These are phyloP conservation scores for Leptobrachium ailaonicum DNA, from an alignment of 2,113 vertebrate genomes.

Conservation along the genomic window DNA sequence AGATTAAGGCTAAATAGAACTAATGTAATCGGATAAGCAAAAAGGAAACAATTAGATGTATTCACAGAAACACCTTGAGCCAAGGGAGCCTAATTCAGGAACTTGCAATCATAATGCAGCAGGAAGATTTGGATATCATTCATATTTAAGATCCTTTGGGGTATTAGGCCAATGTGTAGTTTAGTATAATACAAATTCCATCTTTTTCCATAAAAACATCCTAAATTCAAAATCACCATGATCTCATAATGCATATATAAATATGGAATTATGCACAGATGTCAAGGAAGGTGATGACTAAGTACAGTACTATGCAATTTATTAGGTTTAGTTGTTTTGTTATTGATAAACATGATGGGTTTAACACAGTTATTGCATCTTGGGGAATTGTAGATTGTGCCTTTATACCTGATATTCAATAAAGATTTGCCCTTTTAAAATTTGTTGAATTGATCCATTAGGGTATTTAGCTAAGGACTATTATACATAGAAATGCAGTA, in stretches of 20 bases:
- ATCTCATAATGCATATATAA: constrained; percentile 25
- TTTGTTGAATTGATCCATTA: too few relatives aligned
- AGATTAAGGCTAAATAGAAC: constrained; percentile 21
- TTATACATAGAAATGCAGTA: too few relatives aligned
- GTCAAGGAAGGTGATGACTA: not conserved
- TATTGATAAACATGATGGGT: too few relatives aligned
- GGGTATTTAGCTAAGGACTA: too few relatives aligned
- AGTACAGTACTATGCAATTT: too few relatives aligned
- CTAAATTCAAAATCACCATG: constrained; percentile 36
- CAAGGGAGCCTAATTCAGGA: constrained; percentile 33
- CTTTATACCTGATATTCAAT: too few relatives aligned
- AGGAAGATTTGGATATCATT: constrained; percentile 41
- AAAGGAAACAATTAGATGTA: constrained; percentile 45
- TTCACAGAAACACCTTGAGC: not conserved
- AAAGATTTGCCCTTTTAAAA: too few relatives aligned
- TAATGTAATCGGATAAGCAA: constrained; percentile 43
- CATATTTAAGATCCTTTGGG: constrained; percentile 34
- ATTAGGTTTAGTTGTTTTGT: too few relatives aligned
- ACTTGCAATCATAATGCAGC: constrained; percentile 25
- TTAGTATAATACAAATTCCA: constrained; percentile 45
- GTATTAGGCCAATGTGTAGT: constrained; percentile 39
- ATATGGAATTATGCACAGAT: constrained; percentile 25
- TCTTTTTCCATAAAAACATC: constrained; percentile 39
- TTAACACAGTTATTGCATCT: too few relatives aligned
- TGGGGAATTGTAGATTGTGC: too few relatives aligned